Evolutionary conservation across 1,140 invertebrate species (phyloP).

Genomic region (Brachionus calyciflorus): DNA sequence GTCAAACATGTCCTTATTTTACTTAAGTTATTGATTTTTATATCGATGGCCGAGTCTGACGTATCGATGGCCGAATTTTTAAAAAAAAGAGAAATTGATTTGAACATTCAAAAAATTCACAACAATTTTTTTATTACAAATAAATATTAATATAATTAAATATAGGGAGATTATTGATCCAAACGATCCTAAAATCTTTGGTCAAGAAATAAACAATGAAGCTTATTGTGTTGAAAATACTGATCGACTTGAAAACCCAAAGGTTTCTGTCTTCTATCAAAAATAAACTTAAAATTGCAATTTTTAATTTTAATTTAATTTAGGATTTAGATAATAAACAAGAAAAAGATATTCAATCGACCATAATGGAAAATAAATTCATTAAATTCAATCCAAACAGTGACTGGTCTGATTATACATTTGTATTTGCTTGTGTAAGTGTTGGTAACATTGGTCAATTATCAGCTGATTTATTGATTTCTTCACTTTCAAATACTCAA

Average conservation of each 20-base stretch:
- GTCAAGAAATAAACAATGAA: not conserved
- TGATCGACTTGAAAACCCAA: not conserved
- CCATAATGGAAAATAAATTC: slow-evolving; percentile 44
- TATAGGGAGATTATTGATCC: slow-evolving; percentile 15
- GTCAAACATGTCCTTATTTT: no score
- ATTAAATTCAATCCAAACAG: slow-evolving; percentile 4
- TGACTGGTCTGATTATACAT: slow-evolving; percentile 46
- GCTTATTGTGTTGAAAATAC: slow-evolving; percentile 15
- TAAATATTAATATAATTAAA: no score
- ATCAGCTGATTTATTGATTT: slow-evolving; percentile 70
- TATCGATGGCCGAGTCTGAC: no score
- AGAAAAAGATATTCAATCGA: not conserved
- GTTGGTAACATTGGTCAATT: slow-evolving; percentile 78
- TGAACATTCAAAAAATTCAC: no score
- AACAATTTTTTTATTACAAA: no score
- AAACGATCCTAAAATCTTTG: slow-evolving; percentile 21
- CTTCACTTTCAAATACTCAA: slow-evolving; percentile 56
- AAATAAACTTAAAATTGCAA: no score
- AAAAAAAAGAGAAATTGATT: no score
- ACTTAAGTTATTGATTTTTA: no score
- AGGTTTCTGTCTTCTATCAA: no score
- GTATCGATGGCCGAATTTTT: no score
- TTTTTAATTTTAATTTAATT: slow-evolving; percentile 13
- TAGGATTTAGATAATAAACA: slow-evolving; percentile 38
- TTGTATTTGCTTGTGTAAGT: slow-evolving; percentile 62